Percentiles rank a stretch among this genome's conserved stretches.
These are phyloP conservation scores for Chinchilla lanigera DNA, from an alignment of 2,113 vertebrate species.

Conservation along the genomic window DNA sequence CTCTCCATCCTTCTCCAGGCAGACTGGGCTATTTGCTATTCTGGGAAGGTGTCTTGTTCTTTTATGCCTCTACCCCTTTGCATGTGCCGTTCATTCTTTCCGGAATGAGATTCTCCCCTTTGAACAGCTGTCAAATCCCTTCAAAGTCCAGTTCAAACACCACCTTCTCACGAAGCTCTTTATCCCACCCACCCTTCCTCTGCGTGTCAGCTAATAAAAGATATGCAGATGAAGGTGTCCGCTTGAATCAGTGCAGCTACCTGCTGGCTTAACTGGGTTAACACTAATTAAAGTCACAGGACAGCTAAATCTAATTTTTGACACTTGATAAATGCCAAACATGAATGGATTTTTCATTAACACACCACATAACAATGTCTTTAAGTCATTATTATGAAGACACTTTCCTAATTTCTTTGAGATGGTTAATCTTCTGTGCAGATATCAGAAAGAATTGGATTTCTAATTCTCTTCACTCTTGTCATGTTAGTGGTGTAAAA, in stretches of 20 bases:
- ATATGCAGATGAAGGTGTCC: constrained; percentile 34
- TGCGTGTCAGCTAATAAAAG: neutral
- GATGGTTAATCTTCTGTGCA: constrained; percentile 73
- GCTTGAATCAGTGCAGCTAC: neutral
- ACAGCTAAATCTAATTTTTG: constrained; percentile 74
- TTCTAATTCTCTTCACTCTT: constrained; percentile 66
- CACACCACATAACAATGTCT: constrained; percentile 52
- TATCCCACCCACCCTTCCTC: neutral
- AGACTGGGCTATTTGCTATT: constrained; percentile 16
- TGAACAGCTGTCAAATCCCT: constrained; percentile 60
- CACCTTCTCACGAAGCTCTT: neutral
- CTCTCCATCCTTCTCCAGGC: neutral
- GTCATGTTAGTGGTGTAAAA: constrained; percentile 49
- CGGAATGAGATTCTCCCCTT: neutral
- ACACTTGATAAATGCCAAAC: constrained; percentile 78
- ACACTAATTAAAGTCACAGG: constrained; percentile 75
- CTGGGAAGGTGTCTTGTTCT: constrained; percentile 17
- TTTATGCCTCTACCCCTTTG: constrained; percentile 17
- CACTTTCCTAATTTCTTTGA: constrained; percentile 70
- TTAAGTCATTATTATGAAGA: constrained; percentile 68
- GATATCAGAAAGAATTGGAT: constrained; percentile 66
- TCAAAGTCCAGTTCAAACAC: constrained; percentile 61
- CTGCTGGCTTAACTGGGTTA: constrained; percentile 67
- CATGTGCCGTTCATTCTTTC: neutral
- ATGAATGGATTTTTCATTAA: constrained; percentile 77